These are phyloP conservation scores for Microhierax caerulescens DNA, from an alignment of 2,797 vertebrate species.

Conservation along the genomic window DNA sequence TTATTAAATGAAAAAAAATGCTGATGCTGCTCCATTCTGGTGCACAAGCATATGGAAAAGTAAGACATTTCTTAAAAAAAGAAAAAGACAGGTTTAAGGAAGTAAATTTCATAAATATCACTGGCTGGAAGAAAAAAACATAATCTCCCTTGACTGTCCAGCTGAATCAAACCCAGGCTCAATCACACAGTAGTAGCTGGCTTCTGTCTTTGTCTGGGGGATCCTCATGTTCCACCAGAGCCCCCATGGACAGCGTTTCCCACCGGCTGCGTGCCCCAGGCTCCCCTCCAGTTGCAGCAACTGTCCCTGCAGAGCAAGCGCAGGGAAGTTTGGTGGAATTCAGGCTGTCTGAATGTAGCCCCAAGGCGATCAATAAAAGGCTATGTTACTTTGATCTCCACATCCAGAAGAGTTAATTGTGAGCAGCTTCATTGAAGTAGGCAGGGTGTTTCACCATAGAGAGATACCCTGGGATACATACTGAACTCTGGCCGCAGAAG, in stretches of 20 bases:
- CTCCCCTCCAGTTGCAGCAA: background rate
- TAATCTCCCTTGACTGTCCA: background rate
- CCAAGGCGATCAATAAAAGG: background rate
- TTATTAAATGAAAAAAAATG: slow-evolving; percentile 5
- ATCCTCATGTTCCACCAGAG: background rate
- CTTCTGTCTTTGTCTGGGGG: background rate
- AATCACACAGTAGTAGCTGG: background rate
- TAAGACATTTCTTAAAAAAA: background rate
- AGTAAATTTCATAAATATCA: background rate
- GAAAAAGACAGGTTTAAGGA: background rate
- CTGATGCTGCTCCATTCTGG: background rate
- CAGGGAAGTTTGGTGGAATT: background rate
- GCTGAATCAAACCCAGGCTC: background rate
- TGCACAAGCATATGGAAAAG: background rate
- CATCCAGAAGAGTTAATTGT: slow-evolving; percentile 41
- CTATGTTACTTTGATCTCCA: slow-evolving; percentile 5
- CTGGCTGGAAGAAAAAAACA: background rate
- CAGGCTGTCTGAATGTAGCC: background rate
- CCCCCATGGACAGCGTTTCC: background rate
- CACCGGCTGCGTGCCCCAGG: background rate
- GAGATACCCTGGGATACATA: background rate
- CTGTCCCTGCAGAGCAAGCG: background rate
- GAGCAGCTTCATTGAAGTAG: slow-evolving; percentile 13
- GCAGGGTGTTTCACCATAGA: background rate
- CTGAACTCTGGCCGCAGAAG: background rate